phyloP scores from a whole-genome alignment of 2,797 vertebrate genomes.

The Oreochromis grahami region DNA sequence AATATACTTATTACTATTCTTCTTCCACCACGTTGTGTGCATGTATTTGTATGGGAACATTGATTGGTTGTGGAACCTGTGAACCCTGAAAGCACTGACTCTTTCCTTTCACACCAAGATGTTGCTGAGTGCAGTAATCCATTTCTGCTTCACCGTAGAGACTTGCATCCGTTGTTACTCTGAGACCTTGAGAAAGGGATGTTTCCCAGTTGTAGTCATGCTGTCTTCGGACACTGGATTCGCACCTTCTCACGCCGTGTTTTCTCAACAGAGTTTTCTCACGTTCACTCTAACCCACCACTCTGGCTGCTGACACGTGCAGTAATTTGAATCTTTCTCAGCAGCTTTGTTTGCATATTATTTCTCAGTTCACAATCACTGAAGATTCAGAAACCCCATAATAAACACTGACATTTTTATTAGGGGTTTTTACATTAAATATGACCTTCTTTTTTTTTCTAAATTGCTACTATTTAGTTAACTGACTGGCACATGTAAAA shows the following conservation, averaged over 20 bases:
- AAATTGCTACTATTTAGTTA: background rate
- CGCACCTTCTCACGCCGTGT: background rate
- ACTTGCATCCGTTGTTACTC: slow-evolving; percentile 18
- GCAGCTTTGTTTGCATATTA: background rate
- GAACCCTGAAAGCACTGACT: slow-evolving; percentile 37
- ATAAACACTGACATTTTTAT: background rate
- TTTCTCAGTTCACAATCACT: background rate
- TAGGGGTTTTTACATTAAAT: background rate
- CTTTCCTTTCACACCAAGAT: slow-evolving; percentile 49
- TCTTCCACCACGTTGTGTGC: background rate
- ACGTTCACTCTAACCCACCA: background rate
- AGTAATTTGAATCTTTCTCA: background rate
- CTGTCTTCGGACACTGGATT: background rate
- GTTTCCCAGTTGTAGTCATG: slow-evolving; percentile 38
- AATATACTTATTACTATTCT: slow-evolving; percentile 24
- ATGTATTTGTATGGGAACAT: slow-evolving; percentile 28
- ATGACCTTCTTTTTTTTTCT: background rate
- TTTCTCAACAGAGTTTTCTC: background rate
- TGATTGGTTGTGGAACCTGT: background rate
- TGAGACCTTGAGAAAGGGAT: slow-evolving; percentile 20
- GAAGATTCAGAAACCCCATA: background rate
- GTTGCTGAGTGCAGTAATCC: slow-evolving; percentile 47
- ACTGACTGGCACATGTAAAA: background rate
- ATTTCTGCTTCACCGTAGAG: slow-evolving; percentile 11
- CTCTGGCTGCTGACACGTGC: background rate